Conservation (phyloP, 2,797 vertebrate species). For the Crax fasciolata region DNA sequence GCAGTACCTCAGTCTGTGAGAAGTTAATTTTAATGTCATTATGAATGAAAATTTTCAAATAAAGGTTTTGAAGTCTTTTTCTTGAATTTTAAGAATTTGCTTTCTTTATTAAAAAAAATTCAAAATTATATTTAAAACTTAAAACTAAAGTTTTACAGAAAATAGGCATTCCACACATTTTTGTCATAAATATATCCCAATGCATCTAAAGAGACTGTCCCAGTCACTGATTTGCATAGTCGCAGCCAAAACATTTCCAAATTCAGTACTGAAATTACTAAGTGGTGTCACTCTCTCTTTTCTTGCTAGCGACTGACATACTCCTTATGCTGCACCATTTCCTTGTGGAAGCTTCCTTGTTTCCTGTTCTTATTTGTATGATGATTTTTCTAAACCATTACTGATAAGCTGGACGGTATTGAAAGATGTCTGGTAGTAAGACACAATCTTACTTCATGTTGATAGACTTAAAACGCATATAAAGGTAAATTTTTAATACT, state of each 20-base stretch:
- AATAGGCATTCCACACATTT: not conserved
- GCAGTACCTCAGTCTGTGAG: not conserved
- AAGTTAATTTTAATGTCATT: not conserved
- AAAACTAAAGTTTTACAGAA: not conserved
- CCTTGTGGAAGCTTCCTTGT: not conserved
- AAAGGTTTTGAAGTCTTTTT: not conserved
- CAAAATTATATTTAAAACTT: too few relatives aligned
- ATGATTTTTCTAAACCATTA: not conserved
- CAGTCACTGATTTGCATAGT: slow-evolving; percentile 35
- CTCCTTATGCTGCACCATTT: slow-evolving; percentile 4
- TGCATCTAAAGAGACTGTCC: slow-evolving; percentile 23
- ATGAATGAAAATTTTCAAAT: not conserved
- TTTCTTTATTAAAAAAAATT: not conserved
- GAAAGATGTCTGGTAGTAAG: not conserved
- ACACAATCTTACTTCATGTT: slow-evolving; percentile 1
- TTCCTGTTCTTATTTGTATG: not conserved
- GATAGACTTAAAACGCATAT: slow-evolving; percentile 10
- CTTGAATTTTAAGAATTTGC: not conserved
- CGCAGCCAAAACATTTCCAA: slow-evolving; percentile 49
- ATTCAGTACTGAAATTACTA: slow-evolving; percentile 37
- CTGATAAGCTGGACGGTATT: not conserved
- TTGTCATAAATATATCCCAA: not conserved
- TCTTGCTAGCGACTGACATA: not conserved
- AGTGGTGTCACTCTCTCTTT: slow-evolving; percentile 36
- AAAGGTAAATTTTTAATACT: slow-evolving; percentile 26